These are phyloP conservation scores for Periophthalmus magnuspinnatus DNA, from an alignment of 2,797 vertebrate genomes.

Conservation along the genomic window DNA sequence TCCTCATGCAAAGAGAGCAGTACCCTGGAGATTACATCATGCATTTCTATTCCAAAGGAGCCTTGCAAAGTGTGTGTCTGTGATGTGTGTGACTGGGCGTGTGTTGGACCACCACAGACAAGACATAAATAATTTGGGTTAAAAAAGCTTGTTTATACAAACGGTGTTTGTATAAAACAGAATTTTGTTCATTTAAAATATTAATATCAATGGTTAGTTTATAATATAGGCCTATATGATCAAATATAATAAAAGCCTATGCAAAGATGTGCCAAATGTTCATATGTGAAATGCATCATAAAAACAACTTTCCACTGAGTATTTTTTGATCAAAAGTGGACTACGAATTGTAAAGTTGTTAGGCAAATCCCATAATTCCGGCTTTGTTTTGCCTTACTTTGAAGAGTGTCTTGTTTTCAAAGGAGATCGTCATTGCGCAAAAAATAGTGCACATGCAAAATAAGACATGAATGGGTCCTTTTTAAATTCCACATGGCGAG, in stretches of 20 bases:
- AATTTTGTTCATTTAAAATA: neutral
- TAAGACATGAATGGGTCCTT: conserved; percentile 77
- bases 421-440: conserved; percentile 43
- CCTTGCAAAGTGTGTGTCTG: conserved; percentile 48
- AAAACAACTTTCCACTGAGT: neutral
- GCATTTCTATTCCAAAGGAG: conserved; percentile 62
- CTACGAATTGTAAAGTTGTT: neutral
- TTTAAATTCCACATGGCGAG: conserved; percentile 80
- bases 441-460: conserved; percentile 62
- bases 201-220: neutral
- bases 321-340: neutral
- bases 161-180: neutral
- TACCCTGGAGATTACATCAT: conserved; percentile 69
- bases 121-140: neutral
- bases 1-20: conserved; percentile 61
- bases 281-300: neutral
- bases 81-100: conserved; percentile 18
- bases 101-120: conserved; percentile 9
- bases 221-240: neutral
- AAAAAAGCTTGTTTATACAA: neutral
- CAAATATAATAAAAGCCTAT: neutral
- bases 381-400: conserved; percentile 16
- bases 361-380: conserved; percentile 22
- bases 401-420: conserved; percentile 36
- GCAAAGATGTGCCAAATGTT: neutral